phyloP scores from a whole-genome alignment of 2,113 vertebrate species.

The Daphoenositta chrysoptera region DNA sequence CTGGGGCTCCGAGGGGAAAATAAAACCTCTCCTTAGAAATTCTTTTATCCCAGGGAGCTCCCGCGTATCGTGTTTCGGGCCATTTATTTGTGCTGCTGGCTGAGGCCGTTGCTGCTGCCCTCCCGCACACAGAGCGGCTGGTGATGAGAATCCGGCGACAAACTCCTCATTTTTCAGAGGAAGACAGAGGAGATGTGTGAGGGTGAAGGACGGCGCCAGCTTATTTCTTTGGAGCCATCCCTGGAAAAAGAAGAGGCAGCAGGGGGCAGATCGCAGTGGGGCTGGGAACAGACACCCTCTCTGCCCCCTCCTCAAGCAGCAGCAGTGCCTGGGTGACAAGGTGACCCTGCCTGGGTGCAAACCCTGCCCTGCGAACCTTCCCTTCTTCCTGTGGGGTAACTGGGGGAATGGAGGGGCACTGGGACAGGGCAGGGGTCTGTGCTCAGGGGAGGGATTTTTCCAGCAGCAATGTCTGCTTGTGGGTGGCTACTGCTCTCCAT shows the following conservation, averaged over 20 bases:
- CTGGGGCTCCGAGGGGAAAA: background rate
- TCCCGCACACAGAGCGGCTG: background rate
- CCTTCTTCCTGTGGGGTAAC: background rate
- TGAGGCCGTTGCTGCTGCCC: background rate
- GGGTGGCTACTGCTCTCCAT: background rate
- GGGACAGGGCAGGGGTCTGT: background rate
- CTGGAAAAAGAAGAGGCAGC: background rate
- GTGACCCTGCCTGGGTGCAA: background rate
- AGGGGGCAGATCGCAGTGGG: background rate
- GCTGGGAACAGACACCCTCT: background rate
- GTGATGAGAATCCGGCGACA: background rate
- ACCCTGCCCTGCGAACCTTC: background rate
- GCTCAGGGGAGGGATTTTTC: background rate
- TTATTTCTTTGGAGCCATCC: background rate
- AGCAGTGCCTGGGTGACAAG: background rate
- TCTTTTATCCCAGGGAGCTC: slow-evolving; percentile 57
- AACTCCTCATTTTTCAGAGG: background rate
- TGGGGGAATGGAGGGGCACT: background rate
- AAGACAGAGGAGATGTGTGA: background rate
- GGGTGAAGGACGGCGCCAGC: background rate
- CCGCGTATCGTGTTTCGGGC: background rate
- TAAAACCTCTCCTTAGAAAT: slow-evolving; percentile 47
- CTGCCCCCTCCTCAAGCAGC: background rate
- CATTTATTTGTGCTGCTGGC: slow-evolving; percentile 49
- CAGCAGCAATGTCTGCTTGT: background rate